Evolutionary conservation across 1,140 invertebrate species (phyloP).

Genomic region (Drosophila rhopaloa): DNA sequence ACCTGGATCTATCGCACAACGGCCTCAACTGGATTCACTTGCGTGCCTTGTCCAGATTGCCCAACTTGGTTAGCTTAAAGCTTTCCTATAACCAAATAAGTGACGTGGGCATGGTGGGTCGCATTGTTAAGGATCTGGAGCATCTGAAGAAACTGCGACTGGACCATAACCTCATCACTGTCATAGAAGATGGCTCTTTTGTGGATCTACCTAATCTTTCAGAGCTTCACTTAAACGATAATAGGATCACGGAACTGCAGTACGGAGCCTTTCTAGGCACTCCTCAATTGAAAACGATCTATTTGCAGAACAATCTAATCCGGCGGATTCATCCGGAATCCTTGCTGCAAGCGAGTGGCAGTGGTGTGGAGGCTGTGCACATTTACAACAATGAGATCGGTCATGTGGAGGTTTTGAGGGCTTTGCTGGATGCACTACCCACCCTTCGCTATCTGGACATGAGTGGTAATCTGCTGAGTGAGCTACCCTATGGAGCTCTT

Average conservation of each 20-base stretch:
- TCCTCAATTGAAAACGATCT: conserved; percentile 89
- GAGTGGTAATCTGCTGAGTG: conserved; percentile 90
- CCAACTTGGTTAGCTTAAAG: conserved; percentile 89
- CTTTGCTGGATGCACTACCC: conserved; percentile 91
- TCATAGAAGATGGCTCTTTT: conserved; percentile 91
- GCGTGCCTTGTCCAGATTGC: conserved; percentile 89
- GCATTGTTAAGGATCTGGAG: conserved; percentile 90
- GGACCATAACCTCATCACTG: conserved; percentile 89
- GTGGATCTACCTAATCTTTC: conserved; percentile 90
- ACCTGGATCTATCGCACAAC: conserved; percentile 91
- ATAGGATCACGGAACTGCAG: conserved; percentile 90
- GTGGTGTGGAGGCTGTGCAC: conserved; percentile 90
- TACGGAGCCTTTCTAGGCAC: conserved; percentile 92
- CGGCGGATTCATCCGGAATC: conserved; percentile 91
- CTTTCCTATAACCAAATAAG: conserved; percentile 89
- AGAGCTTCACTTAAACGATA: conserved; percentile 89
- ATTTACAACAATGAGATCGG: conserved; percentile 91
- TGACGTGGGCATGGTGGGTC: conserved; percentile 91
- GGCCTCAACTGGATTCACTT: conserved; percentile 92
- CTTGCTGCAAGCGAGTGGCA: conserved; percentile 89
- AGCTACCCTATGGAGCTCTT: conserved; percentile 90
- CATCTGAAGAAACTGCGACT: conserved; percentile 89
- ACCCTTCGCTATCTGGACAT: conserved; percentile 90
- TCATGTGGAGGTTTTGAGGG: conserved; percentile 89
- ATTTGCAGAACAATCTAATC: conserved; percentile 92